These are phyloP conservation scores for Drosophila nebulosa DNA, from an alignment of 1,140 invertebrate genomes.

Conservation along the genomic window DNA sequence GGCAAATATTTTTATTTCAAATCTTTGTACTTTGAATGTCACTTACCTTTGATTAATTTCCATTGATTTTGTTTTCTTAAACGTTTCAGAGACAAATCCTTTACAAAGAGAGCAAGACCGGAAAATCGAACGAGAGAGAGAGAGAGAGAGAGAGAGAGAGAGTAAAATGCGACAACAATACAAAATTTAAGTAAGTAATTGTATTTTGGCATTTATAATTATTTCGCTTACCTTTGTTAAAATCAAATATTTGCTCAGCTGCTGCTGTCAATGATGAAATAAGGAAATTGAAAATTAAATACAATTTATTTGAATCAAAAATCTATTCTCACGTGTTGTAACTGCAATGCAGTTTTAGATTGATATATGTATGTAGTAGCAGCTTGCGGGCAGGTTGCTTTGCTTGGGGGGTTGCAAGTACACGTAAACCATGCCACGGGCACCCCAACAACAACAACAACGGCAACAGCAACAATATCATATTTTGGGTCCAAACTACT, in stretches of 20 bases:
- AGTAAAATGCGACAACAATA: no score
- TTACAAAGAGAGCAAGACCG: not conserved
- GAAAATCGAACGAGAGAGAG: not conserved
- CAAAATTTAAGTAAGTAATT: no score
- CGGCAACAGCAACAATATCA: constrained; percentile 42
- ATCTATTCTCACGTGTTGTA: constrained; percentile 37
- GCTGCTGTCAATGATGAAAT: not conserved
- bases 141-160: no score
- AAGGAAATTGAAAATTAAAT: not conserved
- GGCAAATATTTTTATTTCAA: no score
- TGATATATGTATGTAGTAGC: no score
- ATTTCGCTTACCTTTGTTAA: not conserved
- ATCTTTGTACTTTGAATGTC: no score
- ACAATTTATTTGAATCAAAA: not conserved
- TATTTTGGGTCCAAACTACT: constrained; percentile 8
- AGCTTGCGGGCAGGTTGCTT: constrained; percentile 1
- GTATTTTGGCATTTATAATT: not conserved
- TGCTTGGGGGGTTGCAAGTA: constrained; percentile 46
- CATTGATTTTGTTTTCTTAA: not conserved
- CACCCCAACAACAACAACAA: not conserved
- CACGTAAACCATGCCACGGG: constrained; percentile 35
- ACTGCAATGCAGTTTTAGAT: constrained; percentile 35
- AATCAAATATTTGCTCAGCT: not conserved
- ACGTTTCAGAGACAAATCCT: not conserved
- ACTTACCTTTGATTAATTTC: not conserved